Evolutionary conservation across 2,888 invertebrate genomes (phyloP).

Genomic region (Drosophila formosana): DNA sequence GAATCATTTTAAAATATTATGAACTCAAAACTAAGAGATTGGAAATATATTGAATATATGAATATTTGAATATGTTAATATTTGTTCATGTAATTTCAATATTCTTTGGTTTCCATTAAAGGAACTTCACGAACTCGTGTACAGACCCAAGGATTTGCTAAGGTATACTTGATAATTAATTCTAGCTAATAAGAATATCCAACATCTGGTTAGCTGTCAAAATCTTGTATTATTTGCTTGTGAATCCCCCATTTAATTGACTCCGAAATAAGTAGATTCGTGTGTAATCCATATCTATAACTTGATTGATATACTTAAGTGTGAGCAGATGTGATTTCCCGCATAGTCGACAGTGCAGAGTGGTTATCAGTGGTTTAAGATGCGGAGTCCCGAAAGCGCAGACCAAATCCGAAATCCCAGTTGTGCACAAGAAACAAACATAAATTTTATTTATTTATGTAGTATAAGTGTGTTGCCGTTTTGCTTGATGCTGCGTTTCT

Average conservation of each 20-base stretch:
- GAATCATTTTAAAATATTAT: no score
- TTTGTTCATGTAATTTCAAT: no score
- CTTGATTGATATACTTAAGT: constrained; percentile 45
- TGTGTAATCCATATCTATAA: constrained; percentile 16
- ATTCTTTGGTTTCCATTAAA: no score
- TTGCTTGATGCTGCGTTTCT: constrained; percentile 48
- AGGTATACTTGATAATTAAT: not conserved
- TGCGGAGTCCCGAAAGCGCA: constrained; percentile 16
- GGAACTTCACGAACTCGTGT: no score
- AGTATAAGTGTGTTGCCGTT: constrained; percentile 48
- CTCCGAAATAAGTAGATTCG: constrained; percentile 3
- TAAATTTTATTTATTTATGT: constrained; percentile 79
- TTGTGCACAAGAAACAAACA: constrained; percentile 50
- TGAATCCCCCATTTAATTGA: not conserved
- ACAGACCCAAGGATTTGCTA: no score
- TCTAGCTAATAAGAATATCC: not conserved
- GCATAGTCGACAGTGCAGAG: not conserved
- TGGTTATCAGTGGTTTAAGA: constrained; percentile 25
- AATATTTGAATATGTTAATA: no score
- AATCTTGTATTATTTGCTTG: not conserved
- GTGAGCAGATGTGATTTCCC: constrained; percentile 12
- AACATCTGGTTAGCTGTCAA: not conserved
- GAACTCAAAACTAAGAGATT: no score
- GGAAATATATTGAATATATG: no score
- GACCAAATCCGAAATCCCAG: constrained; percentile 56